Base-by-base conservation (phyloP, 1,140 invertebrate genomes). In the Pentalonia nigronervosa region DNA sequence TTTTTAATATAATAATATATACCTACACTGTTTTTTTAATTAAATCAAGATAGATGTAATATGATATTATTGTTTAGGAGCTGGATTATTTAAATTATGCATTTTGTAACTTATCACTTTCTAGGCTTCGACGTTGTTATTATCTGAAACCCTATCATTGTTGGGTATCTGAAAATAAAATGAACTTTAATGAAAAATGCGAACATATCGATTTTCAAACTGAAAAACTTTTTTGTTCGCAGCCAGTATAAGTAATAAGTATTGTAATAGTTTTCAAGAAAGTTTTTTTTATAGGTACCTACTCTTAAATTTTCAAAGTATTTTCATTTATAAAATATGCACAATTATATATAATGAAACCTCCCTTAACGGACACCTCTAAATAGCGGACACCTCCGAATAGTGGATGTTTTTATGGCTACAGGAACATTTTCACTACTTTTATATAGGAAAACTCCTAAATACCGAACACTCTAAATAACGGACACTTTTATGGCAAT, bases 71-170 rank as follows among this genome's bases (percentile, higher is more conserved):
- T 30, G 89, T 67, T 76, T 25, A n/a, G 60, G 34, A 20, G n/a
- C n/a, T n/a, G 90, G 90, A 91, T 91, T 91, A 91, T 91, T 91
- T 34, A 91, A 81, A 76, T 81, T 81, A 48, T 11, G 25, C 67
- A 91, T 41, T 91, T 91, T n/a, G 25, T 34, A 90, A 91, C 56
- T 81, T 34, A 76, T 91, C 90, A 91, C 90, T 91, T 91, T 48
- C 60, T 34, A 48, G 90, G 90, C 67, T 91, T 91, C 90, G 90
- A 48, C 45, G n/a, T 36, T 25, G 17, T 11, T 56, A 41, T 41
- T 20, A n/a, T 41, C 23, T 14, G 88, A 90, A 91, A 47, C 90
- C 90, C 30, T 76, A 48, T 81, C 56, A 23, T 76, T 30, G 88
- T 89, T 25, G 34, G 21, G n/a, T 56, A 56, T 89, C 34, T 56